phyloP scores from a whole-genome alignment of 2,113 vertebrate species.

The Lipotes vexillifer region DNA sequence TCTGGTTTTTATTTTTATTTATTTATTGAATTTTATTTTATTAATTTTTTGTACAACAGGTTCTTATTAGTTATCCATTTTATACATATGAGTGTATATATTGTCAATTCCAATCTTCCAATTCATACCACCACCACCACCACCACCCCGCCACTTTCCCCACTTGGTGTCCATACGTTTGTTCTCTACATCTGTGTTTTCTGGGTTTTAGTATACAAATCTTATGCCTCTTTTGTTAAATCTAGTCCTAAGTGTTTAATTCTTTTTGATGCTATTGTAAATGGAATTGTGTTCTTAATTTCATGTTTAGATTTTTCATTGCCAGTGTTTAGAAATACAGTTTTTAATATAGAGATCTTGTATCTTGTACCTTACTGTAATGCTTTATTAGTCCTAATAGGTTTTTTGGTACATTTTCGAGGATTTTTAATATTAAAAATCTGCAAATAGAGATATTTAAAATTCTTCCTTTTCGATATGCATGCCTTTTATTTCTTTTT shows the following conservation, averaged over 20 bases:
- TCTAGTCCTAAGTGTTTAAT: not conserved
- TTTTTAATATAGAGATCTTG: not conserved
- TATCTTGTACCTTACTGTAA: not conserved
- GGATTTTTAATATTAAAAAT: not conserved
- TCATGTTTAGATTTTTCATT: not conserved
- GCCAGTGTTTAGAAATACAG: not conserved
- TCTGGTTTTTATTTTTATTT: not conserved
- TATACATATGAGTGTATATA: no score
- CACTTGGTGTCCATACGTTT: no score
- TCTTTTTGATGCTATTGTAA: not conserved
- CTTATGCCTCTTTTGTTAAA: not conserved
- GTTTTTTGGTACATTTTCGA: not conserved
- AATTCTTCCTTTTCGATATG: not conserved
- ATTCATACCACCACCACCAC: no score
- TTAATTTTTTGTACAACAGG: no score
- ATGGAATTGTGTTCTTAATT: slow-evolving; percentile 4
- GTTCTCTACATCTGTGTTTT: not conserved
- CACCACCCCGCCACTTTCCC: no score
- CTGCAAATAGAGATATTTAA: not conserved
- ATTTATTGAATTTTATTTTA: no score
- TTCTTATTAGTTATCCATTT: no score
- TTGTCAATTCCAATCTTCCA: no score
- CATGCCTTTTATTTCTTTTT: not conserved
- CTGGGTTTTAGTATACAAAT: not conserved
- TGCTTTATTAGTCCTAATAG: not conserved